A percentile compares a stretch with the other conserved stretches of the same genome.
These are phyloP conservation scores for Amphipyra tragopoginis DNA, from an alignment of 2,888 invertebrate genomes.

Conservation along the genomic window DNA sequence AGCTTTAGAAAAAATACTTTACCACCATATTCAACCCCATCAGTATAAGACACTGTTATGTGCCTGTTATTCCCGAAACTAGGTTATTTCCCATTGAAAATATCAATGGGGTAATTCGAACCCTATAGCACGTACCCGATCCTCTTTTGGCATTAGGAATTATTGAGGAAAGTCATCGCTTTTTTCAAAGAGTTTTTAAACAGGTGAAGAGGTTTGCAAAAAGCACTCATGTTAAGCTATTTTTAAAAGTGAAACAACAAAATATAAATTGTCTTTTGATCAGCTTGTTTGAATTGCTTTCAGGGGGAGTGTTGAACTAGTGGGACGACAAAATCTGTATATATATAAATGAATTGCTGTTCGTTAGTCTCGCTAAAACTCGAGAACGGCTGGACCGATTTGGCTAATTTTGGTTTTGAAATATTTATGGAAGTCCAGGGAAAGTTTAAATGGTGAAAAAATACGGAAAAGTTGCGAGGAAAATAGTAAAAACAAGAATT, in stretches of 20 bases:
- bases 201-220: constrained; percentile 34
- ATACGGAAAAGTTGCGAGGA: too few relatives aligned
- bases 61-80: constrained; percentile 43
- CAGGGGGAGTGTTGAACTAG: constrained; percentile 24
- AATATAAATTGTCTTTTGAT: constrained; percentile 29
- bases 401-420: too few relatives aligned
- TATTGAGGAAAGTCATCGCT: constrained; percentile 53
- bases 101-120: constrained; percentile 53
- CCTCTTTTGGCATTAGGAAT: constrained; percentile 48
- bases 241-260: constrained; percentile 16
- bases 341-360: too few relatives aligned
- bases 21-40: constrained; percentile 29
- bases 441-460: too few relatives aligned
- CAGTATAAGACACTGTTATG: constrained; percentile 40
- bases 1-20: constrained; percentile 22
- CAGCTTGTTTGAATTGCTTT: constrained; percentile 25
- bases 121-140: constrained; percentile 51
- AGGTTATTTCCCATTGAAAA: constrained; percentile 50
- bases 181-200: constrained; percentile 34
- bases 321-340: constrained; percentile 18
- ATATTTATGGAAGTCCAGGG: too few relatives aligned
- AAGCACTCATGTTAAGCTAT: constrained; percentile 21
- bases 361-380: too few relatives aligned
- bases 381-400: too few relatives aligned
- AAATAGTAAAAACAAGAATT: too few relatives aligned